Base-by-base conservation (phyloP, 1,140 invertebrate species). In the Cheumatopsyche charites region DNA sequence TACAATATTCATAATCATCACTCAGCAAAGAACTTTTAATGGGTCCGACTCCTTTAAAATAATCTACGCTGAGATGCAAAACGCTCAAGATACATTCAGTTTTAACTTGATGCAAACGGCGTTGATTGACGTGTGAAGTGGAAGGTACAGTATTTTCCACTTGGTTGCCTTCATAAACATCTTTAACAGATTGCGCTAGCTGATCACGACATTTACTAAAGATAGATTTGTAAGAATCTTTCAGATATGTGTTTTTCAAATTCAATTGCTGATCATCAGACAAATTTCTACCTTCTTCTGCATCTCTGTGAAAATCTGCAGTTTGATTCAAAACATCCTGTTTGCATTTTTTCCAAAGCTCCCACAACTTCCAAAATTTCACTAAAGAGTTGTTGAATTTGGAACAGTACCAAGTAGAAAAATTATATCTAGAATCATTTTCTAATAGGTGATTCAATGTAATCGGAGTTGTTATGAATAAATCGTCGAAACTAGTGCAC, bases 321-420 rank as follows among this genome's bases (percentile, higher is more conserved):
- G 41, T 45, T n/a, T 45, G 17, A n/a, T 66, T 66, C 21, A 66
- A 17, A 4, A 41, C 49, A 13, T 68, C 47, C 17, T 9, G 21
- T 41, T 55, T 58, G 21, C 49, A 55, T 17, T 55, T 23, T 29
- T 52, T 68, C 49, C 49, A 52, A 5, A 67, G 42, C 41, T 67
- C 65, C 45, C 65, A 55, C 26, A 68, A 45, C 19, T 68, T 55
- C 45, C 66, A 68, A 19, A 29, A 55, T 68, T 55, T 68, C 12
- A 68, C 23, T 17, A 55, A 55, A 6, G 66, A 68, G 55, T 55
- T 25, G 26, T 68, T 58, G 25, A 68, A 47, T n/a, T 45, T 11
- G 0, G 63, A 66, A 19, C 11, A 47, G 43, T 66, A 17, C 42
- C 42, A 47, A n/a, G 21, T 47, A 12, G 42, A 13, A 3, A 9